Base-by-base conservation (phyloP, 2,888 invertebrate species). In the Meteorus colon region DNA sequence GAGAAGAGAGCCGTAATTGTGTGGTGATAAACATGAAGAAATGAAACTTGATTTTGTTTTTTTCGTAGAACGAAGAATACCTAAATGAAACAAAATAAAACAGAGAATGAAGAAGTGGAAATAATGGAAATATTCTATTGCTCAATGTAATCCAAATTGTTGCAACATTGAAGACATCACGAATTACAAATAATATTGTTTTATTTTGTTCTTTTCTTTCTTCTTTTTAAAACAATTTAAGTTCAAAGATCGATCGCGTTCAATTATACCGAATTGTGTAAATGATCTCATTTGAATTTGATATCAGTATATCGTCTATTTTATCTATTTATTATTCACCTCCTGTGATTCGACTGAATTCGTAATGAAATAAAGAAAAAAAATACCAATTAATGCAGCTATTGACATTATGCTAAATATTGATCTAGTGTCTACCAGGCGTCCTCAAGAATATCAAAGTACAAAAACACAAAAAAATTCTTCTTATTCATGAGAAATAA, bases 11-110 rank as follows among this genome's bases (percentile, higher is more conserved):
- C 87, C 65, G 89, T 90, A 76, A 89, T 86, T 14, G 90, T 87
- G 83, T 93, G 92, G 84, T 93, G 92, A 83, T 92, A 93, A 27
- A 93, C 92, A 82, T 93, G 92, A 19, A 92, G 90, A 81, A 92
- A 92, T 8, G 92, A 89, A 60, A 92, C 91, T 85, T 92, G 92
- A 79, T 90, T 91, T 82, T 91, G 90, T 84, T 92, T 93, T 85
- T 92, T 92, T 51, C 92, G 88, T 77, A 92, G 85, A 16, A 92
- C 90, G 85, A 92, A 92, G 84, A 93, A 92, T 77, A 91, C 84
- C 91, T 91, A 37, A 65, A 48, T 34, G 8, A 68, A 69, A 48
- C 8, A 14, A 29, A 24, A 27, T 10, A 24, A 10, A 19, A n/a
- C 31, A 37, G 14, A 16, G 34, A 65, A 41, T n/a, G 8, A 31